phyloP scores from a whole-genome alignment of 2,888 invertebrate species.

The Eupithecia insigniata region DNA sequence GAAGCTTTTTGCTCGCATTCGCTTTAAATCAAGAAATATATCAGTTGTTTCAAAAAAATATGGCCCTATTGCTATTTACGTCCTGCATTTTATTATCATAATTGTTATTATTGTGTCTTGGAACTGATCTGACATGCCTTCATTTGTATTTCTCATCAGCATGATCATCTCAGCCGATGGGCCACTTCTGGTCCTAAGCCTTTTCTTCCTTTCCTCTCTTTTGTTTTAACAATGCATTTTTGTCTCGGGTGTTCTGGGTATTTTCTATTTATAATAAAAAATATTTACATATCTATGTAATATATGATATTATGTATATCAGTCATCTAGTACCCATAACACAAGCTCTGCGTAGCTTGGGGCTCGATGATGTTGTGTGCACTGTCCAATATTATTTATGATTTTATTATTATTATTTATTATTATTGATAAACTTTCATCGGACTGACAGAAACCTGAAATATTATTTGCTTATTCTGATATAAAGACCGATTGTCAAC shows the following conservation, averaged over 20 bases:
- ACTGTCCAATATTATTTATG: too few species aligned
- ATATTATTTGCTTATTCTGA: neutral
- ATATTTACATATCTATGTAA: too few species aligned
- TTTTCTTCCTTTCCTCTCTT: too few species aligned
- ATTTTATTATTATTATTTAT: too few species aligned
- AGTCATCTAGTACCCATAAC: too few species aligned
- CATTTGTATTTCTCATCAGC: neutral
- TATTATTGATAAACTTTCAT: neutral
- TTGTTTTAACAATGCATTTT: neutral
- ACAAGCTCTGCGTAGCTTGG: too few species aligned
- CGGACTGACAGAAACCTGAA: neutral
- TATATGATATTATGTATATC: too few species aligned
- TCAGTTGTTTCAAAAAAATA: neutral
- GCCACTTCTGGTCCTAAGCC: too few species aligned
- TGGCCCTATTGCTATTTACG: neutral
- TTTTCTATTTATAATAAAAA: too few species aligned
- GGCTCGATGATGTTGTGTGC: too few species aligned
- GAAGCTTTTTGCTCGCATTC: conserved; percentile 6
- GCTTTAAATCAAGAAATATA: conserved; percentile 5
- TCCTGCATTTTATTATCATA: neutral
- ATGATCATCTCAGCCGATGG: neutral
- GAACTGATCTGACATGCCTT: neutral
- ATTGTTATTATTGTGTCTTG: neutral
- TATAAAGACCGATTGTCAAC: neutral
- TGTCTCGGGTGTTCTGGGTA: too few species aligned